Base-by-base conservation (phyloP, 2,113 vertebrate species). In the Neotoma lepida region DNA sequence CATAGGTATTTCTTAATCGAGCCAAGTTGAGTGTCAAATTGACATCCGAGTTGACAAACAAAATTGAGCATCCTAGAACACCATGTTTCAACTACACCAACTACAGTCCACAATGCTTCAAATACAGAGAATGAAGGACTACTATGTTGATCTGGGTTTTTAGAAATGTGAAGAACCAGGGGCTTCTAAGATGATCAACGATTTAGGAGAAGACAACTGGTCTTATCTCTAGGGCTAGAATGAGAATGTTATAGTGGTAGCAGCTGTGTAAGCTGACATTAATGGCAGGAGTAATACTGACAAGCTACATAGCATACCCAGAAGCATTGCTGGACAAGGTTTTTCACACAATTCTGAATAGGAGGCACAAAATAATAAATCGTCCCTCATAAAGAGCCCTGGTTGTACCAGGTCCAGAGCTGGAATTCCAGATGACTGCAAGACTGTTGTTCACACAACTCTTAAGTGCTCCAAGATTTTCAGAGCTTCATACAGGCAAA, bases 351-450 rank as follows among this genome's bases (percentile, higher is more conserved):
- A 6, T 78, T 95, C 90, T 66, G 81, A 96, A 95, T 3, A 95
- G 85, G 93, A 97, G 92, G 76, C 89, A 94, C 85, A 84, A 41
- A 95, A 95, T 41, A 95, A 95, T 93, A 91, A 95, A 96, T 39
- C 66, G 80, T 77, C 90, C 63, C 91, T 95, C 88, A 90, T 92
- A 97, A 96, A 97, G 88, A 92, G 54, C 28, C 66, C 76, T 41
- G 17, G 80, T 41, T 88, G 46, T 46, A 51, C 58, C 76, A 56
- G 61, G 41, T 81, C 91, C 70, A 73, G 85, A 95, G 95, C 81
- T 88, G 89, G 93, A 96, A 97, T 97, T 96, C 96, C 96, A 97
- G 96, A 97, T 93, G 94, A 94, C 89, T 88, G 33, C 20, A 74
- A 76, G 74, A 87, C 93, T 97, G 96, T 93, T 81, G 93, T 94